Conservation (phyloP, 2,888 invertebrate species). For the Dryococelus australis region DNA sequence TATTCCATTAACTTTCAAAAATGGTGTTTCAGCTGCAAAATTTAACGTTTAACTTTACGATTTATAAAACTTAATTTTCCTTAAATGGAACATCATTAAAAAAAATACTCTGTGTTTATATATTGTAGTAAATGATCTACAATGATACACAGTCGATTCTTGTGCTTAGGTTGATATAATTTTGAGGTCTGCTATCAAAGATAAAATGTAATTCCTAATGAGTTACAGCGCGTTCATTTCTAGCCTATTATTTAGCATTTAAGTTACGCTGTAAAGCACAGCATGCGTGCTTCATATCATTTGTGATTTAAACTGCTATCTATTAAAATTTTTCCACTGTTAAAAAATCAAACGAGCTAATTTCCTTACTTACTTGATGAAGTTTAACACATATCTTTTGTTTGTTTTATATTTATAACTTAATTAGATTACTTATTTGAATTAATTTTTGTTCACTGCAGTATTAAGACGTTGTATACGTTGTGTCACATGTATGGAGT, state of each 20-base stretch:
- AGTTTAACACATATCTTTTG: constrained; percentile 55
- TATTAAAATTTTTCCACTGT: constrained; percentile 17
- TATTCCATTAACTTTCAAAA: too few species aligned
- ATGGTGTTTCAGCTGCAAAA: too few species aligned
- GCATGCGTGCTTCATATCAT: neutral
- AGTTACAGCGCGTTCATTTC: neutral
- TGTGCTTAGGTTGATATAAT: too few species aligned
- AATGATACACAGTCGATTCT: too few species aligned
- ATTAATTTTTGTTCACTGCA: neutral
- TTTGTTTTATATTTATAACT: constrained; percentile 38
- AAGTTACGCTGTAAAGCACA: neutral
- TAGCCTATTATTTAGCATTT: neutral
- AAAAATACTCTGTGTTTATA: too few species aligned
- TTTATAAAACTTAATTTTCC: too few species aligned
- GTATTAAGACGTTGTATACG: neutral
- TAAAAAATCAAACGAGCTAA: neutral
- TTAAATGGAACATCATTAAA: too few species aligned
- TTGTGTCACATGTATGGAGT: neutral
- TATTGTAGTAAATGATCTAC: too few species aligned
- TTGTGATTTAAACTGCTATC: neutral
- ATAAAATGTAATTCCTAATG: too few species aligned
- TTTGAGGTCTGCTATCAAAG: too few species aligned
- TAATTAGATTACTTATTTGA: neutral
- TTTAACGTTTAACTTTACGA: too few species aligned
- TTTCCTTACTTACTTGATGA: constrained; percentile 49